phyloP scores from a whole-genome alignment of 2,888 invertebrate genomes.

The Chrysina gloriosa region DNA sequence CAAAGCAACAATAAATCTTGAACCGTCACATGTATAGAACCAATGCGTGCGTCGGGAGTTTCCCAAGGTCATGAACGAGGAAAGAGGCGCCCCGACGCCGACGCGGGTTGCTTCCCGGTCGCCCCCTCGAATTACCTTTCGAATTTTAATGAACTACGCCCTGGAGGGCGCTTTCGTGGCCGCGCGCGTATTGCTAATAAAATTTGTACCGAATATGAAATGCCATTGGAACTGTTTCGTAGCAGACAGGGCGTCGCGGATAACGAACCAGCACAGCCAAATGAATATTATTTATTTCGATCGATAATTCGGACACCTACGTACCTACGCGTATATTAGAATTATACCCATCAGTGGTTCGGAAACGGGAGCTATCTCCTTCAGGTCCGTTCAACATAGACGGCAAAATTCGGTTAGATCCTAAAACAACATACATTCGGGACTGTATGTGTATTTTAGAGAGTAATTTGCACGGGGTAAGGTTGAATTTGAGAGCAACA shows the following conservation, averaged over 20 bases:
- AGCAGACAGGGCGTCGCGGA: neutral
- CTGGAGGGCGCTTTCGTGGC: slow-evolving; percentile 20
- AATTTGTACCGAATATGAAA: slow-evolving; percentile 38
- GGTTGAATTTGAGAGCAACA: neutral
- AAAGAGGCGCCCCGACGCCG: neutral
- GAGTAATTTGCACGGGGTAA: neutral
- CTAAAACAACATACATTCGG: slow-evolving; percentile 16
- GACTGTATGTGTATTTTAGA: slow-evolving; percentile 8
- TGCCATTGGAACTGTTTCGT: slow-evolving; percentile 35
- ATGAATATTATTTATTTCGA: slow-evolving; percentile 23
- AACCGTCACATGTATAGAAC: neutral
- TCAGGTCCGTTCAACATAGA: neutral
- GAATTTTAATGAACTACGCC: slow-evolving; percentile 39
- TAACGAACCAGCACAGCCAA: neutral
- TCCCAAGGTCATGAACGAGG: slow-evolving; percentile 12
- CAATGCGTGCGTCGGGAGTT: neutral
- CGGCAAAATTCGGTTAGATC: neutral
- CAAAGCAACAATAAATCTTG: slow-evolving; percentile 28
- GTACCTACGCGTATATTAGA: neutral
- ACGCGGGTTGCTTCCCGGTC: slow-evolving; percentile 3
- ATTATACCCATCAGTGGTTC: neutral
- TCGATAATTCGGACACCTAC: slow-evolving; percentile 22
- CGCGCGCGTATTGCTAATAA: slow-evolving; percentile 39
- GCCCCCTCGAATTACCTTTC: slow-evolving; percentile 32
- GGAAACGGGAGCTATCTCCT: neutral